phyloP scores from a whole-genome alignment of 1,140 invertebrate species.

The Drosophila takahashii region DNA sequence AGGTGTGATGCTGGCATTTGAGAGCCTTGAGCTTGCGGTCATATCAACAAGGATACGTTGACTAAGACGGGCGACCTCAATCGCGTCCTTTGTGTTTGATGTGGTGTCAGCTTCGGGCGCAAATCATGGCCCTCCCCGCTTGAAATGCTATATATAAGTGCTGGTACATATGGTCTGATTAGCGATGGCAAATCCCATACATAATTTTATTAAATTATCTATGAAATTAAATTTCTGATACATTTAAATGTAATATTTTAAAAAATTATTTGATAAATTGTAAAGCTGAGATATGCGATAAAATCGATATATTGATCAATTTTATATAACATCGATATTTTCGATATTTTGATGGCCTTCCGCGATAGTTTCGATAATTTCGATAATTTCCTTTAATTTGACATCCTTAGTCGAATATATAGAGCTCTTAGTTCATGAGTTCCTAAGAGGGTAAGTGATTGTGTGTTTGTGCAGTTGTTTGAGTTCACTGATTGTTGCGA shows the following conservation, averaged over 20 bases:
- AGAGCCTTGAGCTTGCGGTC: slow-evolving; percentile 47
- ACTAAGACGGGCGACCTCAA: slow-evolving; percentile 41
- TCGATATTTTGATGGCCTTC: too few relatives aligned
- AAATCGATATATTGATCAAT: too few relatives aligned
- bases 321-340: too few relatives aligned
- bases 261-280: too few relatives aligned
- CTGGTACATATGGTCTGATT: background rate
- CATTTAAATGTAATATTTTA: too few relatives aligned
- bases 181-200: background rate
- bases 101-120: slow-evolving; percentile 28
- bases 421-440: background rate
- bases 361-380: background rate
- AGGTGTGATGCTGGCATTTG: slow-evolving; percentile 45
- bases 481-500: slow-evolving; percentile 58
- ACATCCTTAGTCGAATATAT: background rate
- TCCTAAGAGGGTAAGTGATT: background rate
- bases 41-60: slow-evolving; percentile 48
- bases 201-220: too few relatives aligned
- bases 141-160: background rate
- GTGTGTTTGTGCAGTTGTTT: slow-evolving; percentile 12
- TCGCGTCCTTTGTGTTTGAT: slow-evolving; percentile 50
- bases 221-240: too few relatives aligned
- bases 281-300: too few relatives aligned
- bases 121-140: background rate
- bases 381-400: background rate